Conservation (phyloP, 2,888 invertebrate species). For the Leuctra nigra region DNA sequence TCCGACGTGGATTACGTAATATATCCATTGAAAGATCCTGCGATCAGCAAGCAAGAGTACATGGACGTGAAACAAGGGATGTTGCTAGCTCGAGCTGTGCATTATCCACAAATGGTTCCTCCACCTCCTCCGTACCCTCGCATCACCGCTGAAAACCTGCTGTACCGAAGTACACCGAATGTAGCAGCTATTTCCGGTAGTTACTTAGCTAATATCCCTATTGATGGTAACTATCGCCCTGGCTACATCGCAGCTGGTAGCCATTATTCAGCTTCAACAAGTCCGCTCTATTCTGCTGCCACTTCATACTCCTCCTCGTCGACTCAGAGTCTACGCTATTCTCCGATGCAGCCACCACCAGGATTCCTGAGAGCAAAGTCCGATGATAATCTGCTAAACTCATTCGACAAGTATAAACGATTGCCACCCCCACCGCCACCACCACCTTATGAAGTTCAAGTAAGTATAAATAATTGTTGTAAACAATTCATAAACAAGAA, state of each 20-base stretch:
- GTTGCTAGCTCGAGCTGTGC: conserved; percentile 52
- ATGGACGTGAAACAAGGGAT: conserved; percentile 81
- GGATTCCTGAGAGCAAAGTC: conserved; percentile 66
- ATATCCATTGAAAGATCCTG: conserved; percentile 83
- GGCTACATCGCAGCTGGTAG: conserved; percentile 22
- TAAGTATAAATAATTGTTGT: conserved; percentile 21
- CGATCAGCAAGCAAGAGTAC: conserved; percentile 85
- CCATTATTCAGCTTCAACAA: conserved; percentile 42
- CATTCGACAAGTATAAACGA: conserved; percentile 43
- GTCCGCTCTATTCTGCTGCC: conserved; percentile 43
- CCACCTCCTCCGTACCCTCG: conserved; percentile 49
- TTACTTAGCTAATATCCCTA: no score
- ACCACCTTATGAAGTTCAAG: conserved; percentile 44
- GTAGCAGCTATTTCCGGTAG: conserved; percentile 39
- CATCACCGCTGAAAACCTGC: conserved; percentile 57
- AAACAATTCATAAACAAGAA: no score
- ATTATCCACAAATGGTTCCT: conserved; percentile 44
- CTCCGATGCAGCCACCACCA: conserved; percentile 31
- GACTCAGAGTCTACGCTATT: conserved; percentile 40
- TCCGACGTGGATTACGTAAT: conserved; percentile 90
- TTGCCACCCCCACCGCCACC: conserved; percentile 45
- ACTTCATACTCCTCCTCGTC: conserved; percentile 42
- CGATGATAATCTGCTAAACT: conserved; percentile 73
- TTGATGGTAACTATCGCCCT: conserved; percentile 21
- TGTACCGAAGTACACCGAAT: conserved; percentile 79